Base-by-base conservation (phyloP, 2,113 vertebrate genomes). In the Corydoras sp. region DNA sequence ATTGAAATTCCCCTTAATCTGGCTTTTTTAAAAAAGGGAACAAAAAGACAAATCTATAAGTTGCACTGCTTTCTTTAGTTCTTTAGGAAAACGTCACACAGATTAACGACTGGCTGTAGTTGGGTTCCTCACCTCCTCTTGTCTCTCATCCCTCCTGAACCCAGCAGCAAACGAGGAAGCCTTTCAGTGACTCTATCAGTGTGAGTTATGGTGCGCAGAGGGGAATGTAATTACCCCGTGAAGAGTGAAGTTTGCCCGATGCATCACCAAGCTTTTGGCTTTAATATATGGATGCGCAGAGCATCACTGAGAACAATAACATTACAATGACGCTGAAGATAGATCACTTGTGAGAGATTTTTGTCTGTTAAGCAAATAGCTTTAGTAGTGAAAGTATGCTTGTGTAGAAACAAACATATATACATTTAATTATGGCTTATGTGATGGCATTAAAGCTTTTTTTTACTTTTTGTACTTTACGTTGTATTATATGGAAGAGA, bases 201-300 rank as follows among this genome's bases (percentile, higher is more conserved):
- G 58, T 72, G 77, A 76, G 70, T 79, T 79, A 76, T 76, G 65
- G 35, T 30, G 58, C 53, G 62, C 70, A 62, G 66, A 70, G 59
- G 43, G 70, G 30, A 51, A 58, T 75, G 69, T 75, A 75, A 80
- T 80, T 80, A 71, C 65, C 66, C 75, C 11, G 72, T 58, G 72
- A 67, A 67, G 62, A 80, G 60, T 77, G 61, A 80, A 75, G 69
- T 64, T 77, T 69, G 61, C 50, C 29, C 65, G 35, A 77, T 75
- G 78, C 61, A 72, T 80, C 56, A 75, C 67, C 67, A 9, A 70
- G 48, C 18, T 24, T 62, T 75, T 32, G 70, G 62, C 15, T 72
- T 76, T 75, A 77, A 72, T 75, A 69, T 72, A 77, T 77, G 55
- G 65, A 73, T 18, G 62, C 30, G 30, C 31, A 30, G 58, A 69